Base-by-base conservation (phyloP, 2,113 vertebrate genomes). In the Mirounga angustirostris region DNA sequence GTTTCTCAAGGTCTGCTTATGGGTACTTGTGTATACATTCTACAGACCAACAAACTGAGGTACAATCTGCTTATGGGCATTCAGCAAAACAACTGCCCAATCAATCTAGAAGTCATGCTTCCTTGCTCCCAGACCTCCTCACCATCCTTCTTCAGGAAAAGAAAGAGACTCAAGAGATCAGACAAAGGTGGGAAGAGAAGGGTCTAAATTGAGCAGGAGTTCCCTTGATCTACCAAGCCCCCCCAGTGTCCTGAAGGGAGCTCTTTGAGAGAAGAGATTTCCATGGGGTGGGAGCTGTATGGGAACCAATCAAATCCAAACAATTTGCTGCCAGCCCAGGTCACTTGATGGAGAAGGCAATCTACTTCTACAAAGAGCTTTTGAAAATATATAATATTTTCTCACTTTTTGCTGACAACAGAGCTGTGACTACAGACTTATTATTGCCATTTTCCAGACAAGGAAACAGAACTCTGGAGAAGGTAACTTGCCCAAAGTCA, bases 391-490 rank as follows among this genome's bases (percentile, higher is more conserved):
- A 15, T 59, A 86, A 71, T 36, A 56, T 86, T 69, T 30, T 78
- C 90, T 91, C 40, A 21, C 74, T 67, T 71, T 67, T n/a, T 61
- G 50, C 94, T 79, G 88, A 92, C 65, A 78, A 50, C 71, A 67
- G 15, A 94, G 36, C 58, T 56, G 30, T 65, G 30, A 82, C 6
- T n/a, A 16, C 40, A n/a, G 33, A 63, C 54, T 94, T 56, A 54
- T 74, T 26, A 59, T 28, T 78, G 26, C 54, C 81, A 28, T 94
- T 97, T 97, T 97, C 88, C 81, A 90, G 92, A 89, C 40, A 33
- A 91, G 67, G 88, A 97, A 88, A 79, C 87, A 88, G 85, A 92
- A 63, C 1, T 61, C 73, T 71, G 50, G 89, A 94, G 63, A 88
- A 79, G 52, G 61, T 43, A 24, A 50, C 46, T 36, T 84, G n/a